Evolutionary conservation across 2,797 vertebrate species (phyloP), one percentile per base, ranked within the genome.

Genomic region (Muraenolepis orangiensis): DNA sequence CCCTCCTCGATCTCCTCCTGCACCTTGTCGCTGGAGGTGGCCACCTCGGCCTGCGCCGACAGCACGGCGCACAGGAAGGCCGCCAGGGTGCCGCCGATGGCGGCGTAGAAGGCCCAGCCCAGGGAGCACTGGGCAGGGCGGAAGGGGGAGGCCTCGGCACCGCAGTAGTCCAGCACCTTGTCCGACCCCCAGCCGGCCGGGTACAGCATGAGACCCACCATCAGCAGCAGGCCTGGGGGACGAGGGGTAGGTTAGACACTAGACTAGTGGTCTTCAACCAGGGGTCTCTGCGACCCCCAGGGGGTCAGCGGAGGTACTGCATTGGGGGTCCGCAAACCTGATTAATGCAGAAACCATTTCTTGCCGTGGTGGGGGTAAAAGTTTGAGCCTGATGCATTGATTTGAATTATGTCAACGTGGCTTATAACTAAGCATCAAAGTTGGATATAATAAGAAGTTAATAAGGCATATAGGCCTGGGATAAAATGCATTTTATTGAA

Each of bases 1-100:
- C 97, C 97, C 88, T 98, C 97, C 87, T 97, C 97, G 0, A 99
- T 98, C 91, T 98, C 97, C 87, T 98, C 97, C 85, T 98, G 97
- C 51, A 99, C 97, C 90, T 96, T 97, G 86, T 99, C 97, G 64
- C 97, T 96, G 85, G 97, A 99, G 34, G 97, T 99, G 82, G 97
- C 97, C 0, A 98, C 96, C 90, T 99, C 97, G 20, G 97, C 97
- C 88, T 99, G 97, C 0, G 96, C 97, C 0, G 97, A 99, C 90
- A 99, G 93, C 86, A 98, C 93, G 0, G 97, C 95, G 18, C 97
- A 98, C 89, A 98, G 87, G 91, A 99, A 99, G 0, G 96, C 94
- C 38, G 95, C 93, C 83, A 96, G 87, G 0, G 95, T 97, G 72
- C 96, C 97, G 13, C 97, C 97, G 0, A 98, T 96, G 0, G 97